Conservation (phyloP, 2,113 vertebrate genomes). For the Anas platyrhynchos region DNA sequence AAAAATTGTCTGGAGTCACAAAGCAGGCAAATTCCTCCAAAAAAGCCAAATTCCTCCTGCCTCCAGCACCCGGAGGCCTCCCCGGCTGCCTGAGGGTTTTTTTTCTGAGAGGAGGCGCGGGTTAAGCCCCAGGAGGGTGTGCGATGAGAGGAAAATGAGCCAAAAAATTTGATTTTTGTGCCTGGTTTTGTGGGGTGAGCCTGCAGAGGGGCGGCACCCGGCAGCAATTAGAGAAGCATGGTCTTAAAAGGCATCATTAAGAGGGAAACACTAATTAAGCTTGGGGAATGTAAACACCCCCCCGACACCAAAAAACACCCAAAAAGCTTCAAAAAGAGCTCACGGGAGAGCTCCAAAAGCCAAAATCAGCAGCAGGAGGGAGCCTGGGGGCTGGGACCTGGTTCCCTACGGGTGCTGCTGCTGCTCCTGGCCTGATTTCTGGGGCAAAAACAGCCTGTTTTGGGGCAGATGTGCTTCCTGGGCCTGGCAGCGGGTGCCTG, state of each 20-base stretch:
- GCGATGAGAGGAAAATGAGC: not conserved
- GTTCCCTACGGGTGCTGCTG: too few relatives aligned
- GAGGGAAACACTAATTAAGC: not conserved
- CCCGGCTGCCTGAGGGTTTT: too few relatives aligned
- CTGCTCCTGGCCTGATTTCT: not conserved
- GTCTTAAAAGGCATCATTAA: not conserved
- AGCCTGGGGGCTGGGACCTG: too few relatives aligned
- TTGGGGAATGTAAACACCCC: not conserved
- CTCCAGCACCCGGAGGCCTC: too few relatives aligned
- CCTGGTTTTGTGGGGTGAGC: too few relatives aligned
- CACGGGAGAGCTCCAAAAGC: too few relatives aligned
- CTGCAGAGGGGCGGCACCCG: not conserved
- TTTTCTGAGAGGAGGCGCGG: too few relatives aligned
- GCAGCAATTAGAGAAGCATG: not conserved
- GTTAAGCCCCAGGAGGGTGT: not conserved
- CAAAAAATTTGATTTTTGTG: too few relatives aligned
- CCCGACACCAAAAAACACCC: not conserved
- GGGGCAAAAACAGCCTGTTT: too few relatives aligned
- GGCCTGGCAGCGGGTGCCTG: not conserved
- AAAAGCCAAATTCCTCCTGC: not conserved
- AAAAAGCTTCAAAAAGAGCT: not conserved
- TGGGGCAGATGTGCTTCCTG: not conserved
- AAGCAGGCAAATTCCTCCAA: not conserved
- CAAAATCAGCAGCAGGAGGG: too few relatives aligned
- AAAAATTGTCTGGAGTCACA: not conserved